phyloP scores from a whole-genome alignment of 2,888 invertebrate species.

The Stenodema calcarata region DNA sequence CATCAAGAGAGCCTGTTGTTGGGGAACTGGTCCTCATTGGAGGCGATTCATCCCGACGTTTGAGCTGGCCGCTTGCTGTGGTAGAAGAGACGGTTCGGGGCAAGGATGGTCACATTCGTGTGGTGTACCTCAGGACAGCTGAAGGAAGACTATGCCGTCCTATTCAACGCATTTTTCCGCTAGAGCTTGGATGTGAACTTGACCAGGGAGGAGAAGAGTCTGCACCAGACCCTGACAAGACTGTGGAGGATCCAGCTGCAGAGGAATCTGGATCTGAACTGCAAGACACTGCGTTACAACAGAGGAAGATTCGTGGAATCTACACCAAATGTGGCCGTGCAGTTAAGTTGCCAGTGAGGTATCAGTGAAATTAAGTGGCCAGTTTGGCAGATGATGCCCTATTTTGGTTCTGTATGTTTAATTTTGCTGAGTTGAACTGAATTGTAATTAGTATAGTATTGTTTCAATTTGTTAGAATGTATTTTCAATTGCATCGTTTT shows the following conservation, averaged over 20 bases:
- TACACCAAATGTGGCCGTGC: background rate
- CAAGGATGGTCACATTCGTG: conserved; percentile 21
- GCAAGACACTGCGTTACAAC: background rate
- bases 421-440: background rate
- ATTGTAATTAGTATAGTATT: background rate
- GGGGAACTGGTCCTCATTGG: conserved; percentile 43
- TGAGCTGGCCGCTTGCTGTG: conserved; percentile 48
- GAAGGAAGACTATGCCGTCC: conserved; percentile 8
- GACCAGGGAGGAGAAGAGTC: background rate
- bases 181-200: background rate
- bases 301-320: background rate
- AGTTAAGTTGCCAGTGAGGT: background rate
- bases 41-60: conserved; percentile 2
- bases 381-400: too few relatives aligned
- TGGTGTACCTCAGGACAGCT: conserved; percentile 8
- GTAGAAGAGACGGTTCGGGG: background rate
- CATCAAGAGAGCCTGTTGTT: background rate
- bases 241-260: background rate
- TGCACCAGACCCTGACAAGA: background rate
- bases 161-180: conserved; percentile 13
- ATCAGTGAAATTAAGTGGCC: background rate
- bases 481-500: background rate
- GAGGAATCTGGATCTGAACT: background rate
- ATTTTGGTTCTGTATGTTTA: background rate
- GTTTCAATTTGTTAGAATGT: background rate